Base-by-base conservation (phyloP, 2,797 vertebrate genomes). In the Cynodonichthys magdalenae region DNA sequence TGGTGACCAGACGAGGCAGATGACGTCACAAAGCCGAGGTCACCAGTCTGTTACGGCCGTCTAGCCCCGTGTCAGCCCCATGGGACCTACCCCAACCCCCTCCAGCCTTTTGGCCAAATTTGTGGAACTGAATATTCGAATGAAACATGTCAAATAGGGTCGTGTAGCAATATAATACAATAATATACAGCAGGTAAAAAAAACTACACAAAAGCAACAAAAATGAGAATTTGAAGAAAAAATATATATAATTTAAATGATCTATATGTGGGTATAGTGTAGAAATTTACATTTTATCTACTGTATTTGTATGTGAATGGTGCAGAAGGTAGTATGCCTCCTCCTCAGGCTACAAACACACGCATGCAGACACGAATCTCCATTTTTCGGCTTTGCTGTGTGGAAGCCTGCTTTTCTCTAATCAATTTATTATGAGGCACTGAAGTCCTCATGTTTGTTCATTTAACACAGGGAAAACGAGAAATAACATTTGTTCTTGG, bases 401-500 rank as follows among this genome's bases (percentile, higher is more conserved):
- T 87, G 86, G 77, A 85, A 87, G 84, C 86, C 74, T 77, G 80
- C 75, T 66, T 19, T 79, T 69, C 82, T 89, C 83, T 87, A 89
- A 90, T 91, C 86, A 90, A 92, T 92, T 90, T 90, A 92, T 92
- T 89, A 92, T 91, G 84, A 91, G 88, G 77, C 83, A 85, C 84
- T 41, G 64, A 88, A 86, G 81, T 90, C 86, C 87, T 80, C 53
- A 61, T 91, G 88, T 91, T 91, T 90, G 89, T 86, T 90, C 87
- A 90, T 90, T 90, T 90, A 90, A 90, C 87, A 84, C 63, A 53
- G 72, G 76, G 77, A 86, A 87, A 89, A 87, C 84, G 81, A 87
- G 83, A 84, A 85, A 80, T 70, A 76, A 71, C 71, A 75, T 89
- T 86, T 88, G 85, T 90, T 87, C 85, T 81, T 85, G 84, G 83